A percentile compares a stretch with the other conserved stretches of the same genome.
phyloP scores from a whole-genome alignment of 1,140 invertebrate genomes.

The Brachionus calyciflorus region DNA sequence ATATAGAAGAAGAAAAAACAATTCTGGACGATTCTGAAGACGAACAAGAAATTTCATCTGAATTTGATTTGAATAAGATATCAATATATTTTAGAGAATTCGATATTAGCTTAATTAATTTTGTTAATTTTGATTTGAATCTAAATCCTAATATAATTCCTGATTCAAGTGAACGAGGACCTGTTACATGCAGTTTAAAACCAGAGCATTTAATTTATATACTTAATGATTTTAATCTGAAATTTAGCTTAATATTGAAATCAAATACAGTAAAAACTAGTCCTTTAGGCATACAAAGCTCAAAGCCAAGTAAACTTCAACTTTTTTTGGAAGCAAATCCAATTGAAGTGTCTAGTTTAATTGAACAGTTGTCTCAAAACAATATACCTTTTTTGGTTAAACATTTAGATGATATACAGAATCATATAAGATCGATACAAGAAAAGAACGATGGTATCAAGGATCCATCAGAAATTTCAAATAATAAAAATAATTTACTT shows the following conservation, averaged over 20 bases:
- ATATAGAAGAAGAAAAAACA: constrained; percentile 4
- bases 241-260: constrained; percentile 18
- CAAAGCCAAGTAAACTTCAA: constrained; percentile 7
- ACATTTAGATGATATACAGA: constrained; percentile 21
- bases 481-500: constrained; percentile 6
- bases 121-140: constrained; percentile 14
- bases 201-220: constrained; percentile 19
- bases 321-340: constrained; percentile 8
- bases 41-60: background rate
- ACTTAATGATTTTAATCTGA: constrained; percentile 15
- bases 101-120: constrained; percentile 6
- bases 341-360: background rate
- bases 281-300: background rate
- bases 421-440: background rate
- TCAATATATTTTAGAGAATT: constrained; percentile 38
- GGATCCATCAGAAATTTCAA: constrained; percentile 22
- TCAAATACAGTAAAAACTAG: background rate
- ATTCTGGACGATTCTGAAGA: background rate
- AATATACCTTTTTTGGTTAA: background rate
- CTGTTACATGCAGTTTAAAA: background rate
- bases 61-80: constrained; percentile 24
- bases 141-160: constrained; percentile 7
- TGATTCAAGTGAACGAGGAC: background rate
- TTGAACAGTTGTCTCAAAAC: background rate
- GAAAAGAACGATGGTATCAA: constrained; percentile 37